A percentile compares a stretch with the other conserved stretches of the same genome.
Conservation (phyloP, 2,797 vertebrate genomes). For the Australoheros facetus region DNA sequence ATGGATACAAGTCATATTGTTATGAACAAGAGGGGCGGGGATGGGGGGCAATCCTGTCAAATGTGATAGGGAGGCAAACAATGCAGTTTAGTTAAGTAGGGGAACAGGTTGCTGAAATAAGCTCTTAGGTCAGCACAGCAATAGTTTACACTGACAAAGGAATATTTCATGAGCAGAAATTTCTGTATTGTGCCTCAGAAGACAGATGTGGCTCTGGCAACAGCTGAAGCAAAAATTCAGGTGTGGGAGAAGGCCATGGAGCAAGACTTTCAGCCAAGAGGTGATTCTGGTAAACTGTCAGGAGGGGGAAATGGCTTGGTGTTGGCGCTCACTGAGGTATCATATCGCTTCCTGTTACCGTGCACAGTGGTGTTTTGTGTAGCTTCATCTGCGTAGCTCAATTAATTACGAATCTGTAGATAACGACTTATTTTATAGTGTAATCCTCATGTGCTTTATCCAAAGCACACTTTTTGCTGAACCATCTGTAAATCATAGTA, state of each 20-base stretch:
- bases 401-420: no score
- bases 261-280: background rate
- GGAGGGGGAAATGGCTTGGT: background rate
- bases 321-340: no score
- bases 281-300: background rate
- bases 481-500: no score
- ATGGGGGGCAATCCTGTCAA: conserved; percentile 51
- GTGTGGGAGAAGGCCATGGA: background rate
- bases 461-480: no score
- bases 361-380: no score
- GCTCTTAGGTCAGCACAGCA: conserved; percentile 41
- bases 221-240: background rate
- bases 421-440: no score
- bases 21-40: conserved; percentile 49
- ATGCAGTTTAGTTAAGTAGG: conserved; percentile 31
- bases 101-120: conserved; percentile 54
- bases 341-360: no score
- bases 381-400: no score
- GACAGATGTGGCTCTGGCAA: background rate
- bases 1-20: conserved; percentile 55
- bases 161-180: conserved; percentile 14
- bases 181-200: background rate
- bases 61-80: conserved; percentile 70
- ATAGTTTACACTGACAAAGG: conserved; percentile 35
- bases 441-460: no score